phyloP scores from a whole-genome alignment of 2,113 vertebrate genomes.

The Nothoprocta pentlandii region DNA sequence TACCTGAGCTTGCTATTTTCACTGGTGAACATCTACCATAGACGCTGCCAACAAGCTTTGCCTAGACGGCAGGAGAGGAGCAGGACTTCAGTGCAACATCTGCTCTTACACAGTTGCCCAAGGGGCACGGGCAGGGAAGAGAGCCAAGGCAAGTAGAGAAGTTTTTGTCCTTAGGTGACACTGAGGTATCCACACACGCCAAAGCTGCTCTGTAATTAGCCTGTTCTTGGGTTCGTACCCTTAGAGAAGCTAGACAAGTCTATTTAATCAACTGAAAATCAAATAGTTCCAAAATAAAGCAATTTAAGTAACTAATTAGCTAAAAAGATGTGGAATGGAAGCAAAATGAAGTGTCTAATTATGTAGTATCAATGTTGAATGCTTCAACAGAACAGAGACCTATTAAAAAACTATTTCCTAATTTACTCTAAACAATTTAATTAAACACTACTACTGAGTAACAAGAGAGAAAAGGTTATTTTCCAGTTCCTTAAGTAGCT shows the following conservation, averaged over 20 bases:
- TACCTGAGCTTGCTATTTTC: background rate
- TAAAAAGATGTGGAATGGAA: background rate
- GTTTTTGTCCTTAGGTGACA: constrained; percentile 65
- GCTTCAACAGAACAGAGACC: constrained; percentile 7
- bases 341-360: constrained; percentile 23
- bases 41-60: constrained; percentile 25
- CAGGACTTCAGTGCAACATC: background rate
- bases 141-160: constrained; percentile 19
- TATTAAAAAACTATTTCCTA: constrained; percentile 1
- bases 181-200: background rate
- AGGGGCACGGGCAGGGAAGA: background rate
- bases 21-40: background rate
- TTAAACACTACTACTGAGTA: background rate
- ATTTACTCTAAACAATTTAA: constrained; percentile 38
- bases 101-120: constrained; percentile 65
- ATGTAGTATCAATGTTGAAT: constrained; percentile 34
- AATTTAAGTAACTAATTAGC: constrained; percentile 19
- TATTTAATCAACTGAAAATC: constrained; percentile 30
- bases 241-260: constrained; percentile 22
- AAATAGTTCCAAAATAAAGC: background rate
- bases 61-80: constrained; percentile 38
- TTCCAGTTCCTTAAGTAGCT: background rate
- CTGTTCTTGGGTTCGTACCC: constrained; percentile 54
- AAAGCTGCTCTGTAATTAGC: constrained; percentile 51
- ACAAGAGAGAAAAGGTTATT: constrained; percentile 33